Conservation (phyloP, 2,797 vertebrate genomes). For the Otolemur crassicaudatus region DNA sequence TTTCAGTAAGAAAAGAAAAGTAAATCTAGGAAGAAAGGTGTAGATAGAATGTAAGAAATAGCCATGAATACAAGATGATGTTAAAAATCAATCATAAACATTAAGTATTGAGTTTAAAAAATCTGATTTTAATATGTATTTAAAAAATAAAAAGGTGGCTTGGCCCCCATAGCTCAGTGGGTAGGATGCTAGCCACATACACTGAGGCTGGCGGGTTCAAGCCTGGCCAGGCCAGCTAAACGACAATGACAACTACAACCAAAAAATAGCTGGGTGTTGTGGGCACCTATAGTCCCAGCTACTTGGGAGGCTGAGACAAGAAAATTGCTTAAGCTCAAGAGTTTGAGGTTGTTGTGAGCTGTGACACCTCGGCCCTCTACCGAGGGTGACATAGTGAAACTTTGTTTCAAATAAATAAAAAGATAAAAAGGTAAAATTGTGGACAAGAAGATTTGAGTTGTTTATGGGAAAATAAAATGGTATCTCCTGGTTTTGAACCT, state of each 20-base stretch:
- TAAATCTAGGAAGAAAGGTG: not conserved
- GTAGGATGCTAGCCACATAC: too few species aligned
- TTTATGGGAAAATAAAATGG: not conserved
- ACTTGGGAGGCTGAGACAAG: too few species aligned
- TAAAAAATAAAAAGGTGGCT: not conserved
- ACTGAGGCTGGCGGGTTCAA: too few species aligned
- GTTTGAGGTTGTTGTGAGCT: too few species aligned
- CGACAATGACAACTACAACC: too few species aligned
- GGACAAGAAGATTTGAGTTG: not conserved
- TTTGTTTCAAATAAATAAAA: not conserved
- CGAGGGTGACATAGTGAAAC: too few species aligned
- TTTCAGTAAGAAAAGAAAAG: slow-evolving; percentile 2
- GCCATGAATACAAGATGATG: not conserved
- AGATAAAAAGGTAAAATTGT: not conserved
- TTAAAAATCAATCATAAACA: not conserved
- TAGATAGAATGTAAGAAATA: not conserved
- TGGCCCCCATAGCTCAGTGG: too few species aligned
- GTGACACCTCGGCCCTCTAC: too few species aligned
- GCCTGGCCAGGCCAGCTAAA: too few species aligned
- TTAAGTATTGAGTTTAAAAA: not conserved
- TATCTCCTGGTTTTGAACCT: not conserved
- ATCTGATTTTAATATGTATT: not conserved
- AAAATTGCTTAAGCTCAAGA: too few species aligned
- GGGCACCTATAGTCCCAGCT: too few species aligned
- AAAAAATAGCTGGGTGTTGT: too few species aligned